phyloP scores from a whole-genome alignment of 2,888 invertebrate genomes.

The Scelioninae gen. 2 region DNA sequence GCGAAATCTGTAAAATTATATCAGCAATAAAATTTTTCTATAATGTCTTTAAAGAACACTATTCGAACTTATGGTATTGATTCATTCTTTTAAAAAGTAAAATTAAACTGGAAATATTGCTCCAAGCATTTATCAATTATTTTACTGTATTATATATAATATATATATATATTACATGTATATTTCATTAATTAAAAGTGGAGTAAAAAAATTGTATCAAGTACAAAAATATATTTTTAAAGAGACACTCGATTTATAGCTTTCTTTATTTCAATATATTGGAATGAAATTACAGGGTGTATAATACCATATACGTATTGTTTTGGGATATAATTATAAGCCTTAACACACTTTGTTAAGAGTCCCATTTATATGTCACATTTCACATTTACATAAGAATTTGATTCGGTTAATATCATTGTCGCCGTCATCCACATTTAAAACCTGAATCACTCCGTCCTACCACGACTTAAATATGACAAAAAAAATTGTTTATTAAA shows the following conservation, averaged over 20 bases:
- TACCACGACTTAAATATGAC: conserved; percentile 2
- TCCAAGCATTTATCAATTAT: too few species aligned
- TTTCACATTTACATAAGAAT: conserved; percentile 65
- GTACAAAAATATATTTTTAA: not conserved
- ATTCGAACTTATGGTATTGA: too few species aligned
- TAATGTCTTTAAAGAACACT: too few species aligned
- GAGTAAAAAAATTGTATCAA: not conserved
- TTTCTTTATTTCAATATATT: conserved; percentile 71
- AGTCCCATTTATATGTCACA: conserved; percentile 59
- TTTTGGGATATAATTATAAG: conserved; percentile 63
- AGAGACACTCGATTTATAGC: conserved; percentile 40
- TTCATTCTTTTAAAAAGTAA: too few species aligned
- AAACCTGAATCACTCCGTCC: conserved; percentile 1
- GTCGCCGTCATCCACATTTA: conserved; percentile 24
- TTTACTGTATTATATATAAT: too few species aligned
- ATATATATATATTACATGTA: too few species aligned
- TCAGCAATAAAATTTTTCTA: too few species aligned
- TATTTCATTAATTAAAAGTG: too few species aligned
- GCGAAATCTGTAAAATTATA: too few species aligned
- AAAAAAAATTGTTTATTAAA: conserved; percentile 1
- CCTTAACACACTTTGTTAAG: conserved; percentile 66
- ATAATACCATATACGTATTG: conserved; percentile 65
- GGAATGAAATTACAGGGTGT: conserved; percentile 71
- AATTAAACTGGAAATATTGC: too few species aligned
- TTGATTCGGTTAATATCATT: conserved; percentile 46